Conservation (phyloP, 2,113 vertebrate species). For the Amazona guildingii region DNA sequence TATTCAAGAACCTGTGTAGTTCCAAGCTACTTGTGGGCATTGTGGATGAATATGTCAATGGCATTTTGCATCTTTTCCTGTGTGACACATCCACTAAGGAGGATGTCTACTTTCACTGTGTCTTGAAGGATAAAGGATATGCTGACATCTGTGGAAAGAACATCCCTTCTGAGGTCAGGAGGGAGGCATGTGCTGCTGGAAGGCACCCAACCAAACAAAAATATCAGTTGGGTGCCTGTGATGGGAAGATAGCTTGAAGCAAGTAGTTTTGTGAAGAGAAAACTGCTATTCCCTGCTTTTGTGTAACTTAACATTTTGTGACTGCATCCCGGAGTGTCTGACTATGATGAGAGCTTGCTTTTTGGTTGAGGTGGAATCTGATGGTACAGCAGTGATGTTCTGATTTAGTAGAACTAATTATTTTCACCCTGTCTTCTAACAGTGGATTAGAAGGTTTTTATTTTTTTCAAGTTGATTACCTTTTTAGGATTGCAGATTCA, state of each 20-base stretch:
- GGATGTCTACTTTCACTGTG: conserved; percentile 85
- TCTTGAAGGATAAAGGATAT: conserved; percentile 78
- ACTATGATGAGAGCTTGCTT: background rate
- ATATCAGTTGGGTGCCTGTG: background rate
- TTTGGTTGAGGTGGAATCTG: background rate
- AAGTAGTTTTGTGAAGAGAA: background rate
- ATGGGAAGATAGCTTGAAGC: background rate
- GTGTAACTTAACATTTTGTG: background rate
- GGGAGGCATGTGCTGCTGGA: background rate
- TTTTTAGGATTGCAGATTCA: background rate
- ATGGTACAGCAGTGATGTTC: background rate
- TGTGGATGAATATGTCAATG: conserved; percentile 81
- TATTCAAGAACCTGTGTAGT: conserved; percentile 82
- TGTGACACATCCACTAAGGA: conserved; percentile 87
- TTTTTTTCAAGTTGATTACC: background rate
- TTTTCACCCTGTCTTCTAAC: background rate
- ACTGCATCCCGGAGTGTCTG: background rate
- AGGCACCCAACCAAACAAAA: background rate
- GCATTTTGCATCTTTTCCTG: conserved; percentile 85
- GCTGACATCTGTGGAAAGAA: conserved; percentile 74
- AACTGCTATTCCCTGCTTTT: background rate
- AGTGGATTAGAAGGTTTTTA: background rate
- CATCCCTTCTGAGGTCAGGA: conserved; percentile 69
- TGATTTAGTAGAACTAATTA: background rate
- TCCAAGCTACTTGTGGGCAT: conserved; percentile 83